Percentiles rank a stretch among this genome's conserved stretches.
These are phyloP conservation scores for Eupithecia vulgata DNA, from an alignment of 2,888 invertebrate species.

Conservation along the genomic window DNA sequence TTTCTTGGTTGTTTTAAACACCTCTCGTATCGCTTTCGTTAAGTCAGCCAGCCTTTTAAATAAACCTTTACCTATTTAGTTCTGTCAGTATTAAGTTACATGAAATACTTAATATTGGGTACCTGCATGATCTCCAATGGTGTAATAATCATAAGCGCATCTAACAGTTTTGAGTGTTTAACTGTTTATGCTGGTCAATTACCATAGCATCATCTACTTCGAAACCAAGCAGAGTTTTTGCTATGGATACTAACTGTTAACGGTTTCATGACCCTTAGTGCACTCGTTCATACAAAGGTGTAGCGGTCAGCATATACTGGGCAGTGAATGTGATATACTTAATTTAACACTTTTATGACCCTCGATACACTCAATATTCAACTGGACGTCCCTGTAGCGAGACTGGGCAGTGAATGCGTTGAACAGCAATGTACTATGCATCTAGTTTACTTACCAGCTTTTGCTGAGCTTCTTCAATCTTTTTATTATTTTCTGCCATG, in stretches of 20 bases:
- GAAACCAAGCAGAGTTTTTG: background rate
- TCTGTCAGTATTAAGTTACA: background rate
- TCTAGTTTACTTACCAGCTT: constrained; percentile 90
- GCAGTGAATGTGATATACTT: too few species aligned
- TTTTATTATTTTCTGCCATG: constrained; percentile 98
- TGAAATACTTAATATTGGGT: background rate
- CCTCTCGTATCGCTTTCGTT: too few species aligned
- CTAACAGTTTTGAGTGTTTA: background rate
- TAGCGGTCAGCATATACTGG: too few species aligned
- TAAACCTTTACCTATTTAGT: background rate
- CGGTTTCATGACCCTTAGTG: too few species aligned
- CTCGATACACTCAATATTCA: too few species aligned
- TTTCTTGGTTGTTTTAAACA: too few species aligned
- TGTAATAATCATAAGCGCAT: background rate
- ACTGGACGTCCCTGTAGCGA: too few species aligned
- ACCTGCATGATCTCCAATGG: background rate
- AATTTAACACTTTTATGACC: too few species aligned
- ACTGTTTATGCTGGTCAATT: background rate
- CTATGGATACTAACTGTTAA: background rate
- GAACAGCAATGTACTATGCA: background rate
- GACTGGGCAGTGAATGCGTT: background rate
- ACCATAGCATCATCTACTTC: background rate
- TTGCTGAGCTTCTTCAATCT: constrained; percentile 98
- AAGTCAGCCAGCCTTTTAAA: background rate
- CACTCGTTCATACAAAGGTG: too few species aligned